Base-by-base conservation (phyloP, 2,888 invertebrate species). In the Dioctria rufipes region DNA sequence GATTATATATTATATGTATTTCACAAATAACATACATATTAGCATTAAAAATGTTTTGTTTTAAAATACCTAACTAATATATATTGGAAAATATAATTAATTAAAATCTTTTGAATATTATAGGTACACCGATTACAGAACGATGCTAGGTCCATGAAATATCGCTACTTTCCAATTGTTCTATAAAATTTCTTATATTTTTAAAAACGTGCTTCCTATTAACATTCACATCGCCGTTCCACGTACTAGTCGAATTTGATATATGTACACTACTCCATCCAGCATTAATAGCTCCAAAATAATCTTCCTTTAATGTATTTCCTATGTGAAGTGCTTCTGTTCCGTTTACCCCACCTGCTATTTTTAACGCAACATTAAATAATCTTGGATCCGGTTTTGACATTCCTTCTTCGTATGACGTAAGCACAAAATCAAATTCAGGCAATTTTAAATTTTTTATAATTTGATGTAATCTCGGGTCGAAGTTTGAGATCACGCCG, bases 401-500 rank as follows among this genome's bases (percentile, higher is more conserved):
- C 80, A 90, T 89, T 11, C 94, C 94, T 75, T 91, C 91, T 66
- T 93, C 92, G 86, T 96, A 95, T 0, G 97, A 97, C 2, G 94
- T 93, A 6, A 96, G 82, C 66, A 97, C 90, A 89, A 97, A 97
- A 83, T 94, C 91, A 88, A 97, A 96, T 86, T 92, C 88, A 43
- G 90, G 86, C 54, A 97, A 87, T 63, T 91, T 91, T 78, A 94
- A 90, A 84, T 92, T 92, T 3, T 88, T 83, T 39, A 98, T 90
- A 82, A 97, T 92, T 11, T 90, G 89, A 71, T 92, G 90, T 3
- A 98, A 89, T 51, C 97, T 91, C 37, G 96, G 94, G 89, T 98
- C 98, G 88, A 94, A 96, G 89, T 98, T 98, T 0, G 97, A 97
- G 83, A 98, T 93, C 0, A 96, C 91, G 3, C 97, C 98, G 51